Percentiles rank a stretch among this genome's conserved stretches.
Evolutionary conservation across 2,888 invertebrate genomes (phyloP).

Genomic region (Euspilapteryx auroguttella): DNA sequence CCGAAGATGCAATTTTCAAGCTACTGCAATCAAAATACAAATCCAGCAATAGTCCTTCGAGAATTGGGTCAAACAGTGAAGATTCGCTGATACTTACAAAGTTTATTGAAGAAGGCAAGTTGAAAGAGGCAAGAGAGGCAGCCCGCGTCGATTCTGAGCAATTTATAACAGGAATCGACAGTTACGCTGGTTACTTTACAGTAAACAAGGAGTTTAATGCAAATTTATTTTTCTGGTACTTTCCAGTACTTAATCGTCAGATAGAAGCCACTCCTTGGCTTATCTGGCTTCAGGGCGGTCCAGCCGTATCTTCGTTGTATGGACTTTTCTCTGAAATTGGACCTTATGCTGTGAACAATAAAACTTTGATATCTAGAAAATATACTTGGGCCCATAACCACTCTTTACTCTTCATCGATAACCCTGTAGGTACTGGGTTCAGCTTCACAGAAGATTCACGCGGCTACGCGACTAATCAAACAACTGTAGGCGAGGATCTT

Average conservation of each 20-base stretch:
- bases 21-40: too few relatives aligned
- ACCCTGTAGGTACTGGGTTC: constrained; percentile 49
- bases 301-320: constrained; percentile 69
- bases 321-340: constrained; percentile 76
- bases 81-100: too few relatives aligned
- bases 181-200: constrained; percentile 73
- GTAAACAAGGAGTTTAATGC: constrained; percentile 68
- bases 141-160: too few relatives aligned
- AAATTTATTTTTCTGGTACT: constrained; percentile 82
- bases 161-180: too few relatives aligned
- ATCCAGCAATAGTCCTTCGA: too few relatives aligned
- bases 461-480: constrained; percentile 72
- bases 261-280: constrained; percentile 63
- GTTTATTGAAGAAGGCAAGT: too few relatives aligned
- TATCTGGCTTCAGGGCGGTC: constrained; percentile 77
- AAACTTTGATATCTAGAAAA: constrained; percentile 40
- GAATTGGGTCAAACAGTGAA: too few relatives aligned
- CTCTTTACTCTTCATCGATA: constrained; percentile 74
- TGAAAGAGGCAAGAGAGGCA: too few relatives aligned
- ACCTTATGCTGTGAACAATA: constrained; percentile 23
- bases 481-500: constrained; percentile 69
- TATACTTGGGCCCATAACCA: constrained; percentile 71
- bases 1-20: too few relatives aligned
- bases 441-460: constrained; percentile 69
- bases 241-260: constrained; percentile 57